phyloP scores from a whole-genome alignment of 53 echinoderm and acorn worm species.

The Paracentrotus lividus region DNA sequence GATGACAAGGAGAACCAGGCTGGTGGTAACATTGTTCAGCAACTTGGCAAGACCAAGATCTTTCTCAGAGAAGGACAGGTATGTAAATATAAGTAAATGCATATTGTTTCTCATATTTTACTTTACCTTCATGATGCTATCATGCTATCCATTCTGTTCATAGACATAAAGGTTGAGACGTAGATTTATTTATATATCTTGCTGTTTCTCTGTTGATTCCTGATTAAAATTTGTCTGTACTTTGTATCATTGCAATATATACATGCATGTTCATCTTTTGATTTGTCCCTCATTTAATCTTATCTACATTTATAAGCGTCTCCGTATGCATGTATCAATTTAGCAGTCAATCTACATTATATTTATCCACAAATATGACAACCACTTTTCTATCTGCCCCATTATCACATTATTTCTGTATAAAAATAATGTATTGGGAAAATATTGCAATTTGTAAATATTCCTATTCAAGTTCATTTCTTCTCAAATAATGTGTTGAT shows the following conservation, averaged over 20 bases:
- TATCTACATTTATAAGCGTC: background rate
- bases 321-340: too few species aligned
- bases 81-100: background rate
- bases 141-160: background rate
- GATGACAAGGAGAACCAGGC: constrained; percentile 85
- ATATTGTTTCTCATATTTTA: background rate
- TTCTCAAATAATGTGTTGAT: too few species aligned
- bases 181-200: too few species aligned
- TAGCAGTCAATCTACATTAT: too few species aligned
- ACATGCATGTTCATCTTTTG: too few species aligned
- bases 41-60: constrained; percentile 90
- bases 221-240: too few species aligned
- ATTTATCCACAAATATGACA: too few species aligned
- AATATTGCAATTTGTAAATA: background rate
- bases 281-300: too few species aligned
- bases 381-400: too few species aligned
- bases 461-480: background rate
- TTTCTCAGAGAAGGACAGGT: constrained; percentile 92
- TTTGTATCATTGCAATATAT: too few species aligned
- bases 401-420: too few species aligned
- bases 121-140: background rate
- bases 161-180: too few species aligned
- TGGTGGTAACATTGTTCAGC: constrained; percentile 63
- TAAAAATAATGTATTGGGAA: background rate
- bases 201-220: background rate